Conservation (phyloP, 2,888 invertebrate genomes). For the Aelia acuminata region DNA sequence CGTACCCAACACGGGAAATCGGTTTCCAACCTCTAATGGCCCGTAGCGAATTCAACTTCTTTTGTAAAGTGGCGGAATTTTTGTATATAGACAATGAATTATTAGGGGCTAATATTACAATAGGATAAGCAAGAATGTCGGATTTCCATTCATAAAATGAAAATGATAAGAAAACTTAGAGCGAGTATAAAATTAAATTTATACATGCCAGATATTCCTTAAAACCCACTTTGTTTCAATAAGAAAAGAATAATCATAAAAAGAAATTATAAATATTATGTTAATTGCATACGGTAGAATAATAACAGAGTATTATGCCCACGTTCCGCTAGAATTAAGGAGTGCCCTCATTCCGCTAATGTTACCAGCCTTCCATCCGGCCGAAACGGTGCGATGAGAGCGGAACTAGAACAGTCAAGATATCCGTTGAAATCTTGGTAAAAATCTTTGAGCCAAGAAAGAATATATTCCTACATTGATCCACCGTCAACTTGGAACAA, state of each 20-base stretch:
- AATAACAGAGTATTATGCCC: slow-evolving; percentile 8
- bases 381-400: slow-evolving; percentile 3
- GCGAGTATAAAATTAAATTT: not conserved
- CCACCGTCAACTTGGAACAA: not conserved
- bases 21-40: not conserved
- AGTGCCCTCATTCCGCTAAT: slow-evolving; percentile 29
- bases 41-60: slow-evolving; percentile 32
- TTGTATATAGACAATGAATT: not conserved
- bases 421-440: not conserved
- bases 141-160: not conserved
- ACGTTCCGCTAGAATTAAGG: slow-evolving; percentile 13
- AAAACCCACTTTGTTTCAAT: not conserved
- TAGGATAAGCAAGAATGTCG: not conserved
- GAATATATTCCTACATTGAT: not conserved
- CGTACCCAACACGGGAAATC: not conserved
- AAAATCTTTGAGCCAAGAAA: not conserved
- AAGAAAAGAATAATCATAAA: not conserved
- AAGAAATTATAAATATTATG: not conserved
- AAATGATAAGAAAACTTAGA: not conserved
- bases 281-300: not conserved
- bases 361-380: slow-evolving; percentile 20
- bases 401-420: not conserved
- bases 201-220: not conserved
- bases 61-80: not conserved
- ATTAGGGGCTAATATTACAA: not conserved